Conservation (phyloP, 2,797 vertebrate genomes). For the Syngnathus rostellatus region DNA sequence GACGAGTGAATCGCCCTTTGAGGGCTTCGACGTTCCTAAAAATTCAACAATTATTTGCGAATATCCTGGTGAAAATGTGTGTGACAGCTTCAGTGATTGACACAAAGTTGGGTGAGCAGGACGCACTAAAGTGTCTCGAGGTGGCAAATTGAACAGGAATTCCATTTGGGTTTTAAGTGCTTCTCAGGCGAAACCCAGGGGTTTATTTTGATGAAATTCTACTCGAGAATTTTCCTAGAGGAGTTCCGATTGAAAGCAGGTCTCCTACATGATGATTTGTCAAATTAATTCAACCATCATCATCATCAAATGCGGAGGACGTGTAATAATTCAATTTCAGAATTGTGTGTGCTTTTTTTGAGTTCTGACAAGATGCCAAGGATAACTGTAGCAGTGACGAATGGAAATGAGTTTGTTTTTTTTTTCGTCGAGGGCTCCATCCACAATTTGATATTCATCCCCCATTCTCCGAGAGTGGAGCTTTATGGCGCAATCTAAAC, state of each 20-base stretch:
- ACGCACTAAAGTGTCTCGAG: neutral
- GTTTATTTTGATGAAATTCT: too few species aligned
- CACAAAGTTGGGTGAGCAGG: neutral
- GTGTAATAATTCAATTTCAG: too few species aligned
- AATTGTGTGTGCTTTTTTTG: too few species aligned
- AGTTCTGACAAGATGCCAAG: too few species aligned
- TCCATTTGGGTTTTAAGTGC: too few species aligned
- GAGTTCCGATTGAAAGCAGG: neutral
- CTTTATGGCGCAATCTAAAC: slow-evolving; percentile 50
- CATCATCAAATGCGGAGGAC: too few species aligned
- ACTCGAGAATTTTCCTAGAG: too few species aligned
- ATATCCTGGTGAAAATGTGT: neutral
- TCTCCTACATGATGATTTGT: too few species aligned
- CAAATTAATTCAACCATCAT: too few species aligned
- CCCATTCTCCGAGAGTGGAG: slow-evolving; percentile 16
- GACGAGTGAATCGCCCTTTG: neutral
- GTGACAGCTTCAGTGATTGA: neutral
- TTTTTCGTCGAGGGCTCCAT: slow-evolving; percentile 17
- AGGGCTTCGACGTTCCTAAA: neutral
- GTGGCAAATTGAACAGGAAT: neutral
- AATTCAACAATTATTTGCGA: neutral
- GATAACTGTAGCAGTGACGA: too few species aligned
- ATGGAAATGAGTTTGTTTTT: neutral
- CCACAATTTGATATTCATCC: slow-evolving; percentile 41
- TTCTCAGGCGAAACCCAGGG: too few species aligned